phyloP scores from a whole-genome alignment of 2,888 invertebrate species.

The Drosophila subsilvestris region DNA sequence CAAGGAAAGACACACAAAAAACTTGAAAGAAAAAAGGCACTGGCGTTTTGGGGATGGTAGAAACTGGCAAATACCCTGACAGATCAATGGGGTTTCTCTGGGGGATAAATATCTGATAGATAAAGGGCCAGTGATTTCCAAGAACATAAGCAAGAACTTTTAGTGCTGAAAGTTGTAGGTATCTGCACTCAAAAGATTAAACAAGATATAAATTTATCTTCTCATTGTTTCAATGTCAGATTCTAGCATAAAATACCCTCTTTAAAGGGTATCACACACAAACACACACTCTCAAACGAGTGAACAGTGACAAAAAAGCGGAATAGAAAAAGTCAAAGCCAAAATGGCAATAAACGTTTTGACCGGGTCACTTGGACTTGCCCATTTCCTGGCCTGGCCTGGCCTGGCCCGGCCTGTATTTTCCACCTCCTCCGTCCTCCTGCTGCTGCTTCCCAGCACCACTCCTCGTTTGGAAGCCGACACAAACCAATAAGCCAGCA shows the following conservation, averaged over 20 bases:
- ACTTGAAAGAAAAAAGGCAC: background rate
- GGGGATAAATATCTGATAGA: background rate
- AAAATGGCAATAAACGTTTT: constrained; percentile 59
- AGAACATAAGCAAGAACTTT: too few relatives aligned
- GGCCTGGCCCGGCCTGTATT: constrained; percentile 7
- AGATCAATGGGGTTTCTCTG: background rate
- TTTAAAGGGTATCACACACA: background rate
- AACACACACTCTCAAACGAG: constrained; percentile 8
- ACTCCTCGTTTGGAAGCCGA: constrained; percentile 50
- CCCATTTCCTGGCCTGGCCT: constrained; percentile 30
- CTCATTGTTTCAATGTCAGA: background rate
- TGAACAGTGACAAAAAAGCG: constrained; percentile 1
- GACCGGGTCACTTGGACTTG: constrained; percentile 59
- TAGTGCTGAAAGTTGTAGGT: too few relatives aligned
- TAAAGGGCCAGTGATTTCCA: too few relatives aligned
- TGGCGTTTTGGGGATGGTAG: background rate
- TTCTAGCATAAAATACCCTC: background rate
- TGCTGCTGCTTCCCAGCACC: constrained; percentile 11
- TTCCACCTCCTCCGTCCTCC: constrained; percentile 14
- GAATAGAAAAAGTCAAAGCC: constrained; percentile 27
- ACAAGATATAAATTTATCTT: too few relatives aligned
- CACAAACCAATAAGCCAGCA: constrained; percentile 71
- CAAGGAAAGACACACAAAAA: constrained; percentile 16
- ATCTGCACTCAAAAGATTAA: background rate
- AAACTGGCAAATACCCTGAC: background rate